These are phyloP conservation scores for Plebejus argus DNA, from an alignment of 2,888 invertebrate species.

Conservation along the genomic window DNA sequence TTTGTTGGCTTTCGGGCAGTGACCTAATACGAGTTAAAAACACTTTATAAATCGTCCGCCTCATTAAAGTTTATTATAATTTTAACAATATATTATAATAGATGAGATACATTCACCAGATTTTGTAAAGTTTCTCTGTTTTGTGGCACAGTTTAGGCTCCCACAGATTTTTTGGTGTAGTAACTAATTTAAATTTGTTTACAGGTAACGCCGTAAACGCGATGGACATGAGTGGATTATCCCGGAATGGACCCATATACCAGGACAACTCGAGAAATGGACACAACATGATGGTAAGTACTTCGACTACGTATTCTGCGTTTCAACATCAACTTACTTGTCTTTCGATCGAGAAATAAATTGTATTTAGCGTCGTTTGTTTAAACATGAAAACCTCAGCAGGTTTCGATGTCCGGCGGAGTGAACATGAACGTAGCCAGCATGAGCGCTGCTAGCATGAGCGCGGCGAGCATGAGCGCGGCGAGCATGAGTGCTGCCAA, in stretches of 20 bases:
- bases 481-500: slow-evolving; percentile 42
- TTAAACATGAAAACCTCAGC: slow-evolving; percentile 33
- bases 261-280: slow-evolving; percentile 74
- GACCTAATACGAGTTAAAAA: too few species aligned
- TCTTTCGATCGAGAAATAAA: not conserved
- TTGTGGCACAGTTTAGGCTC: too few species aligned
- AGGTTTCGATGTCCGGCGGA: slow-evolving; percentile 49
- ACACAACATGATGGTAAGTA: slow-evolving; percentile 73
- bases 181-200: too few species aligned
- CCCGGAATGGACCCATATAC: slow-evolving; percentile 74
- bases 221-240: slow-evolving; percentile 70
- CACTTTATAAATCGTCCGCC: too few species aligned
- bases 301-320: not conserved
- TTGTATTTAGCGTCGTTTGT: not conserved
- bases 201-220: slow-evolving; percentile 68
- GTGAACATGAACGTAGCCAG: slow-evolving; percentile 47
- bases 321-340: not conserved
- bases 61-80: too few species aligned
- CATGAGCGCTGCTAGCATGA: slow-evolving; percentile 37
- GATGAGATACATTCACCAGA: too few species aligned
- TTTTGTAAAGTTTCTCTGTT: too few species aligned
- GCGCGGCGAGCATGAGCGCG: slow-evolving; percentile 42
- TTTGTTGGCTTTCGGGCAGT: too few species aligned
- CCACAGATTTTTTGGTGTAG: too few species aligned
- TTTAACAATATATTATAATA: too few species aligned